Evolutionary conservation across 2,113 vertebrate species (phyloP), one percentile per base, ranked within the genome.

Genomic region (Proteles cristata): DNA sequence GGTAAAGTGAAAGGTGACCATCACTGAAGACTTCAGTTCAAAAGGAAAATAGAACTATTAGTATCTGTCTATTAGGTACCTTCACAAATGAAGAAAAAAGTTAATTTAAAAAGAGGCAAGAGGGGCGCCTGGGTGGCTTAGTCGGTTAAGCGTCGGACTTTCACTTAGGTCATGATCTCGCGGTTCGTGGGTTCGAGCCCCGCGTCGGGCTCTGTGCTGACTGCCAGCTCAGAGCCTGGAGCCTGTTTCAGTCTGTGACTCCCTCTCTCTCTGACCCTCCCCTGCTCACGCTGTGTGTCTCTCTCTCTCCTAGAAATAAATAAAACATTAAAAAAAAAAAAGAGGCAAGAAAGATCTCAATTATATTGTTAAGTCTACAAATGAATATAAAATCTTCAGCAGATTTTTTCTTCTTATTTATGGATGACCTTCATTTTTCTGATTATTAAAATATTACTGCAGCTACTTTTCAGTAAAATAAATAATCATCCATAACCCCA

Each of bases 381-480:
- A 86, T 39, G 85, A 88, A 23, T 71, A 43, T 26, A 90, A 90
- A 89, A 90, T 11, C 81, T 92, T 68, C n/a, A 65, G 53, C 6
- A 58, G 7, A 39, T 79, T 61, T 86, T 65, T 23, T 77, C 48
- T 88, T 28, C 71, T 50, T 35, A 81, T 39, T 81, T 73, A 94
- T 91, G 15, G 23, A 79, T 93, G 91, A 69, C 2, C 43, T 92
- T 95, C 53, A 86, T 55, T 74, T 93, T 69, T 76, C 63, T 45
- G 63, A 69, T 55, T 77, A 31, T 35, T 84, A 81, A 93, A 90
- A 82, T 88, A 55, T 39, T 61, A 19, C 76, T 66, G 11, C 23
- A 61, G 66, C 71, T 92, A 33, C 23, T 94, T 93, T 94, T 85
- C 88, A 77, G 9, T 69, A 71, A 68, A 85, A 45, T 65, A 43